These are phyloP conservation scores for Alectura lathami DNA, from an alignment of 2,113 vertebrate genomes.

Conservation along the genomic window DNA sequence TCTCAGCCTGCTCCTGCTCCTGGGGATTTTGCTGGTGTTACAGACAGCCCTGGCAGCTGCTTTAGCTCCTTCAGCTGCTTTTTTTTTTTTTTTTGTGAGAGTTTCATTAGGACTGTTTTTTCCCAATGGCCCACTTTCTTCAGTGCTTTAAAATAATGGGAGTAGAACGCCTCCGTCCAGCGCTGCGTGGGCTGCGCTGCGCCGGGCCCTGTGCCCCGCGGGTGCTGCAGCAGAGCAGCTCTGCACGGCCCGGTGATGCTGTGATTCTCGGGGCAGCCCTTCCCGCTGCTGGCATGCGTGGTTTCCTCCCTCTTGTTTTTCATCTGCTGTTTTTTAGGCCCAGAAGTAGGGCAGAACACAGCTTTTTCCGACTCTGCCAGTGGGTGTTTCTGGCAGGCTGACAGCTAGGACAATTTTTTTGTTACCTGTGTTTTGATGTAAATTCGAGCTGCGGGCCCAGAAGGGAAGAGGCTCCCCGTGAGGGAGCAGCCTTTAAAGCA, in stretches of 20 bases:
- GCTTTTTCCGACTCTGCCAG: rapidly evolving
- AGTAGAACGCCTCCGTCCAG: too few relatives aligned
- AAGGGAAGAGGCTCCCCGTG: not conserved
- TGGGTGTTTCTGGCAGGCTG: not conserved
- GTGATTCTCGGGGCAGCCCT: not conserved
- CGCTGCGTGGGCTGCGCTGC: rapidly evolving
- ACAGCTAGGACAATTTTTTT: not conserved
- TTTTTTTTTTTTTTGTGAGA: not conserved
- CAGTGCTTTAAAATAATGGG: not conserved
- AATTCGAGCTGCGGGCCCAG: not conserved
- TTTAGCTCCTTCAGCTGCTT: not conserved
- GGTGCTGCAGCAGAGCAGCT: not conserved
- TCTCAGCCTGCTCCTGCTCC: not conserved
- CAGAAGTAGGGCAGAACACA: not conserved
- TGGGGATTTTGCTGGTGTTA: not conserved
- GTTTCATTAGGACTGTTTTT: not conserved
- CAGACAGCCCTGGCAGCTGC: not conserved
- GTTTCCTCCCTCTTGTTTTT: not conserved
- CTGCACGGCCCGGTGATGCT: too few relatives aligned
- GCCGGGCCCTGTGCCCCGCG: rapidly evolving
- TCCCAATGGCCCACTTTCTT: not conserved
- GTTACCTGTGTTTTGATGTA: not conserved
- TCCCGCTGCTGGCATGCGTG: rapidly evolving
- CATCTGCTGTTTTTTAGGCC: not conserved
- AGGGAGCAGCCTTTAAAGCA: not conserved